Evolutionary conservation across 2,113 vertebrate species (phyloP), one percentile per base, ranked within the genome.

Genomic region (Aviceda subcristata): DNA sequence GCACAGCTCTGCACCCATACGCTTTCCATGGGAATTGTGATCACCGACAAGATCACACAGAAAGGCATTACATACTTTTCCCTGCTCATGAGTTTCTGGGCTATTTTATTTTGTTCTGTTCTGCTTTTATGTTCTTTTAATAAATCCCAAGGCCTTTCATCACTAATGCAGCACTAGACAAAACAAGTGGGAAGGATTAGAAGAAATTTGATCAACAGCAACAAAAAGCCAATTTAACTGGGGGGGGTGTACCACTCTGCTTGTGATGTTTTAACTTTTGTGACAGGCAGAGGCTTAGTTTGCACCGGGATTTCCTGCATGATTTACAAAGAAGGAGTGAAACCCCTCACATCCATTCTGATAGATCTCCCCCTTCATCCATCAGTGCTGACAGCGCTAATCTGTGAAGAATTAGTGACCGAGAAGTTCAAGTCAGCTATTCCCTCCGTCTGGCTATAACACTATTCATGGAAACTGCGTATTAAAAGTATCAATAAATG

Each of bases 161-260:
- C 92, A 73, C 83, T 95, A 87, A 78, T 85, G 39, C 81, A 90
- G 50, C 53, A 30, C 81, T 89, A 95, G 89, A 96, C 88, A 95
- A 96, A 96, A 90, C 83, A 94, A 97, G 76, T 57, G 26, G 45
- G 55, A 85, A 82, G 73, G 93, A 94, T 95, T 92, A 90, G 57
- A 66, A 39, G 92, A 96, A 95, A 97, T 88, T 79, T 91, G 86
- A 97, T 92, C 77, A 95, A 34, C 69, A 55, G 62, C 38, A 88
- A 64, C 67, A 92, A 83, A 95, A 95, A 41, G 34, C 20, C 73
- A 78, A 29, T 48, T 92, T 92, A 91, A 86, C 89, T 80, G 50
- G 11, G 50, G 79, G 64, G 19, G 43, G 39, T 73, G 39, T 73
- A 38, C 55, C 86, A 24, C 50, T 89, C 59, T 63, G 67, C 73